These are phyloP conservation scores for Holothuria glaberrima DNA, from an alignment of 35 echinoderm and acorn worm species.

Conservation along the genomic window DNA sequence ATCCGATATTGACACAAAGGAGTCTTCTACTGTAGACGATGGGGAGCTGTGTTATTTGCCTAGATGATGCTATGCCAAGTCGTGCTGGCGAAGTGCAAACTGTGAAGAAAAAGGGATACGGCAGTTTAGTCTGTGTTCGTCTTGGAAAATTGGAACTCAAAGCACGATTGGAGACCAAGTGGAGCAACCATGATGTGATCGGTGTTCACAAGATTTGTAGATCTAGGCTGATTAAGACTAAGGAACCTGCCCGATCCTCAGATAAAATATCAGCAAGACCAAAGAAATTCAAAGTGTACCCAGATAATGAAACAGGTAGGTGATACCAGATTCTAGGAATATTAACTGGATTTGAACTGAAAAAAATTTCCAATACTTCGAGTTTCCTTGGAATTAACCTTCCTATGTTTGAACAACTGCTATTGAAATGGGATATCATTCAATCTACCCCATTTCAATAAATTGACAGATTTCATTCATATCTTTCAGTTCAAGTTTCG, in stretches of 20 bases:
- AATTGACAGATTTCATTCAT: neutral
- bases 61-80: too few relatives aligned
- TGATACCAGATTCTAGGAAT: neutral
- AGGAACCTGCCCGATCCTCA: conserved; percentile 19
- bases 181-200: conserved; percentile 22
- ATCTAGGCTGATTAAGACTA: conserved; percentile 20
- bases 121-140: conserved; percentile 35
- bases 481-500: conserved; percentile 44
- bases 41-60: too few relatives aligned
- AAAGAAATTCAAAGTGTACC: neutral
- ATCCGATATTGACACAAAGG: too few relatives aligned
- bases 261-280: conserved; percentile 10
- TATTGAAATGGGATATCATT: conserved; percentile 15
- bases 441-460: neutral
- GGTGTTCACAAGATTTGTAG: conserved; percentile 37
- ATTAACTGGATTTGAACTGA: neutral
- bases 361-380: neutral
- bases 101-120: conserved; percentile 54
- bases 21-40: too few relatives aligned
- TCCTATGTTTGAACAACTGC: neutral
- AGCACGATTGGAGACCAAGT: conserved; percentile 35
- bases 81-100: conserved; percentile 39
- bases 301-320: conserved; percentile 34
- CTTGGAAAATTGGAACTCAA: neutral
- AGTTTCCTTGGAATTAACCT: too few relatives aligned